Evolutionary conservation across 2,797 vertebrate genomes (phyloP).

Genomic region (Crax fasciolata): DNA sequence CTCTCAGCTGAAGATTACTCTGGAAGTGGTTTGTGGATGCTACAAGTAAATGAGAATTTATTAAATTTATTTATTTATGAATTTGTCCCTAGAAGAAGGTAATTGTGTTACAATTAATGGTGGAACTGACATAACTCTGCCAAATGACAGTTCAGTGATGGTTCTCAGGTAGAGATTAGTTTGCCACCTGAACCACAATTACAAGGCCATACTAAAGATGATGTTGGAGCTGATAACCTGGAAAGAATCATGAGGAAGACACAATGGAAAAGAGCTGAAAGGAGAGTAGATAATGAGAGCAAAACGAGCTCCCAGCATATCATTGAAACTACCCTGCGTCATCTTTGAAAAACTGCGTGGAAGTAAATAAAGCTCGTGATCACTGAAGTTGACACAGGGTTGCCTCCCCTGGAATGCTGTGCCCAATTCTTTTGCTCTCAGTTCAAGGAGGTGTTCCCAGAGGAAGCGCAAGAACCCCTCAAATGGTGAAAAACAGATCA

Average conservation of each 20-base stretch:
- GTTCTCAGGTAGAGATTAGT: background rate
- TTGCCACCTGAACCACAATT: background rate
- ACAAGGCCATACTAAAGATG: background rate
- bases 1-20: background rate
- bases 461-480: background rate
- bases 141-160: background rate
- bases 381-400: background rate
- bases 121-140: background rate
- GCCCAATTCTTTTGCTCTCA: rapidly evolving
- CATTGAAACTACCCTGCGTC: background rate
- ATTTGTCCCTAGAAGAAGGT: background rate
- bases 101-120: background rate
- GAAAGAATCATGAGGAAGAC: background rate
- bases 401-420: background rate
- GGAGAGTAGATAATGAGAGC: background rate
- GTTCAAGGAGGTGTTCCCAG: background rate
- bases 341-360: background rate
- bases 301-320: background rate
- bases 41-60: background rate
- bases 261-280: background rate
- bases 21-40: background rate
- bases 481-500: background rate
- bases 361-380: background rate
- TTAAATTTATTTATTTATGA: background rate
- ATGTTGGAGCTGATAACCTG: background rate